These are phyloP conservation scores for Megaleporinus macrocephalus DNA, from an alignment of 2,113 vertebrate genomes.

Conservation along the genomic window DNA sequence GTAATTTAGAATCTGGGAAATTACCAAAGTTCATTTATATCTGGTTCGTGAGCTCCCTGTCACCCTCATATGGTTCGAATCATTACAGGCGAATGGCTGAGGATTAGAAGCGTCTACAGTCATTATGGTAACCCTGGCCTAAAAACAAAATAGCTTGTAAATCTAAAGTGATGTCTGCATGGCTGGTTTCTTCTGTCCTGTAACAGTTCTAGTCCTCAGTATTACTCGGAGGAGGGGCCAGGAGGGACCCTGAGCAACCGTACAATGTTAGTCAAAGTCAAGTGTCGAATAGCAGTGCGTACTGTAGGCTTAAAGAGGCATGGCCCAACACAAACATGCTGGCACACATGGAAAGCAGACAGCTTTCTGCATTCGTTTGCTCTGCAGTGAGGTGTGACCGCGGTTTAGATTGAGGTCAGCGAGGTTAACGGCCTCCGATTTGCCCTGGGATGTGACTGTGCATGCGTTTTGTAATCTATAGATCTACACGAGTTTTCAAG, in stretches of 20 bases:
- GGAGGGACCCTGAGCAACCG: background rate
- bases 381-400: slow-evolving; percentile 67
- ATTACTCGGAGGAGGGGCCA: too few species aligned
- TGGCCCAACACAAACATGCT: slow-evolving; percentile 49
- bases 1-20: slow-evolving; percentile 34
- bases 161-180: background rate
- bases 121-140: background rate
- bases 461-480: background rate
- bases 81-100: slow-evolving; percentile 9
- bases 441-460: background rate
- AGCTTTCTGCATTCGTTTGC: slow-evolving; percentile 63
- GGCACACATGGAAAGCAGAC: slow-evolving; percentile 62
- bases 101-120: slow-evolving; percentile 33
- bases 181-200: background rate
- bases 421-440: slow-evolving; percentile 59
- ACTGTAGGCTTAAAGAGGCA: slow-evolving; percentile 49
- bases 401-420: slow-evolving; percentile 57
- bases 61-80: slow-evolving; percentile 11
- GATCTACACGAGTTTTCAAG: too few species aligned
- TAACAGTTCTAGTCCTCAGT: background rate
- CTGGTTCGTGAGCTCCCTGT: slow-evolving; percentile 22
- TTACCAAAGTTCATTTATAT: slow-evolving; percentile 35
- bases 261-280: too few species aligned
- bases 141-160: background rate
- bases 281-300: background rate